These are phyloP conservation scores for Nymphalis io DNA, from an alignment of 1,140 invertebrate genomes.

Conservation along the genomic window DNA sequence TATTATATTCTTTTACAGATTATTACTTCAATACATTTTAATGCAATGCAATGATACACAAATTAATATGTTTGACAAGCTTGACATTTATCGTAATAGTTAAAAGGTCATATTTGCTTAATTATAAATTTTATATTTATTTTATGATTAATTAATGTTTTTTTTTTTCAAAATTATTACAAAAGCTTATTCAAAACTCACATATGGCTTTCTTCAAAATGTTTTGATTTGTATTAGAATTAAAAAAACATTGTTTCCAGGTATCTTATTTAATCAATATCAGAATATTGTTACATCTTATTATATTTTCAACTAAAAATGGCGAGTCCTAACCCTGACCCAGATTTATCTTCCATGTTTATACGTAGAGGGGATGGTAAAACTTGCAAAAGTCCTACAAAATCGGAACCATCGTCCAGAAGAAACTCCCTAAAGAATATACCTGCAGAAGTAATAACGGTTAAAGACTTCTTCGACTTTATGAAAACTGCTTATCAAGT, in stretches of 20 bases:
- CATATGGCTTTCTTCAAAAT: no score
- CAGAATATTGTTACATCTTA: conserved; percentile 1
- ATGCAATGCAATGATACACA: no score
- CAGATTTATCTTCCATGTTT: conserved; percentile 68
- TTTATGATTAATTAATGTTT: no score
- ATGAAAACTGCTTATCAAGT: conserved; percentile 87
- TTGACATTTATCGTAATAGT: neutral
- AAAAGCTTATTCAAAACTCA: no score
- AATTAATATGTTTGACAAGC: neutral
- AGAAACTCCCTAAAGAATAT: conserved; percentile 54
- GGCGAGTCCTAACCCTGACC: conserved; percentile 62
- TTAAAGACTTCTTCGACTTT: conserved; percentile 87
- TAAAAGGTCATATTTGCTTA: neutral
- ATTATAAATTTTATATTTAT: no score
- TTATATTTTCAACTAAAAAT: conserved; percentile 42
- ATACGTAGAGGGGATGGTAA: conserved; percentile 55
- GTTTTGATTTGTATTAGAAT: neutral
- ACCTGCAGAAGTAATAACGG: conserved; percentile 81
- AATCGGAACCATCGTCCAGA: conserved; percentile 48
- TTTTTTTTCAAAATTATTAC: no score
- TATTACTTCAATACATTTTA: no score
- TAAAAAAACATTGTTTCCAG: conserved; percentile 43
- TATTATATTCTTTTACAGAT: no score
- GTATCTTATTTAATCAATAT: conserved; percentile 63
- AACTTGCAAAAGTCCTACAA: conserved; percentile 49